These are phyloP conservation scores for Scaptomyza hsui DNA, from an alignment of 1,140 invertebrate genomes.

Conservation along the genomic window DNA sequence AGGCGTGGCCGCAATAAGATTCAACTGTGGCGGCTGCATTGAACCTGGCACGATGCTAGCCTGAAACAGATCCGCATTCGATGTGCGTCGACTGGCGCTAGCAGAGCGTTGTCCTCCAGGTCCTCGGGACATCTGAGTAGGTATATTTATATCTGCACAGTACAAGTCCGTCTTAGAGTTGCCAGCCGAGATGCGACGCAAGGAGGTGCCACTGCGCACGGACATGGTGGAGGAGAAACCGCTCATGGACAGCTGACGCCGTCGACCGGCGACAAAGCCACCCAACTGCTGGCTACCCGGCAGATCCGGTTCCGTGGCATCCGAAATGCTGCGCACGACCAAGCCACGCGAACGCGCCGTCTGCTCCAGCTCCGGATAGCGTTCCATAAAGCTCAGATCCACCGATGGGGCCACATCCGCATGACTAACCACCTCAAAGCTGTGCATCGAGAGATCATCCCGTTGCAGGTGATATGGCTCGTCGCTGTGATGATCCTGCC, in stretches of 20 bases:
- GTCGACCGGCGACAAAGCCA: slow-evolving; percentile 45
- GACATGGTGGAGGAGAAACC: slow-evolving; percentile 70
- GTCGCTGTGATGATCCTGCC: slow-evolving; percentile 83
- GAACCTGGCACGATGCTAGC: slow-evolving; percentile 61
- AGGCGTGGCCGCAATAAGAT: slow-evolving; percentile 73
- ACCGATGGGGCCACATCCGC: slow-evolving; percentile 69
- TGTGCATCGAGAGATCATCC: slow-evolving; percentile 66
- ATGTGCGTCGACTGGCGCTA: slow-evolving; percentile 72
- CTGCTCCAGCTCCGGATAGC: slow-evolving; percentile 77
- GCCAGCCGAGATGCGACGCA: slow-evolving; percentile 70
- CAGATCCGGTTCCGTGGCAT: slow-evolving; percentile 68
- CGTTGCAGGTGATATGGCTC: slow-evolving; percentile 46
- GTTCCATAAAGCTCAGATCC: slow-evolving; percentile 76
- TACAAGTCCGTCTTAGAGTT: slow-evolving; percentile 75
- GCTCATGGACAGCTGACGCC: slow-evolving; percentile 70
- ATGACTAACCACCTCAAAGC: slow-evolving; percentile 69
- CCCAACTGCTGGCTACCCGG: slow-evolving; percentile 23
- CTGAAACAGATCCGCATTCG: slow-evolving; percentile 76
- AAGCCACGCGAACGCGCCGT: slow-evolving; percentile 68
- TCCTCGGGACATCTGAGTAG: slow-evolving; percentile 25
- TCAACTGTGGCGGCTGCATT: slow-evolving; percentile 67
- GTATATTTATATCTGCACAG: slow-evolving; percentile 80
- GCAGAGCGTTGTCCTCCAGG: slow-evolving; percentile 62
- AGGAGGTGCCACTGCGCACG: slow-evolving; percentile 72
- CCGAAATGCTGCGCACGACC: slow-evolving; percentile 76